A percentile compares a stretch with the other conserved stretches of the same genome.
Evolutionary conservation across 30 jellyfish, hydroid and myxozoan species (phyloP).

Genomic region (Mastigias papua): DNA sequence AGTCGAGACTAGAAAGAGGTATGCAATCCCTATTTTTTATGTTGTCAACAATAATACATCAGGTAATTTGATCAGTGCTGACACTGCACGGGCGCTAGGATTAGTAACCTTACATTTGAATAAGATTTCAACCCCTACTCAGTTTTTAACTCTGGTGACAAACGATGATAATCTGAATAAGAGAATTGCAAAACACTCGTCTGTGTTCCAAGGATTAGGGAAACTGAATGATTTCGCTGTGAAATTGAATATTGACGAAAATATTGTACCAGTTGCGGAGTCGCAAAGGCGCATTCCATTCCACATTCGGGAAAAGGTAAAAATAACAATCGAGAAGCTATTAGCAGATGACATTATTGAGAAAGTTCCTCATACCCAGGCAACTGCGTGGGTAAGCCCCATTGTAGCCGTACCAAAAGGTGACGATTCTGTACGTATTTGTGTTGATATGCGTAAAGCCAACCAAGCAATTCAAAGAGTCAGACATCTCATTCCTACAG

Average conservation of each 20-base stretch:
- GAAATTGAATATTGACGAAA: constrained; percentile 33
- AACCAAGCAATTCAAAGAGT: constrained; percentile 65
- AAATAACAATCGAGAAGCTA: constrained; percentile 34
- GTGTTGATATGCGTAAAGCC: constrained; percentile 77
- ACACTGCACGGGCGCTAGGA: constrained; percentile 41
- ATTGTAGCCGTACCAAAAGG: constrained; percentile 58
- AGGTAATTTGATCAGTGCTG: constrained; percentile 1
- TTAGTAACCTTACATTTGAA: constrained; percentile 27
- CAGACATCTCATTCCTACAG: constrained; percentile 43
- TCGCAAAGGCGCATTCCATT: constrained; percentile 59
- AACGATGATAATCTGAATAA: no score
- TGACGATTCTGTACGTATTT: constrained; percentile 58
- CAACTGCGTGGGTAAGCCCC: constrained; percentile 72
- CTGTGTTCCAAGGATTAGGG: constrained; percentile 31
- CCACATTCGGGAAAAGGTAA: constrained; percentile 62
- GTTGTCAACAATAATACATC: constrained; percentile 8
- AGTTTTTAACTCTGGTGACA: neutral
- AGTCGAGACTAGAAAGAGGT: constrained; percentile 12
- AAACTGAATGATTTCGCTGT: neutral
- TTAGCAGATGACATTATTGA: constrained; percentile 64
- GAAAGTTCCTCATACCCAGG: constrained; percentile 43
- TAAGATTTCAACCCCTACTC: neutral
- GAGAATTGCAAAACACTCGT: neutral
- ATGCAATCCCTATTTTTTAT: constrained; percentile 13
- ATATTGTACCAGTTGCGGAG: constrained; percentile 7